Evolutionary conservation across 2,888 invertebrate genomes (phyloP).

Genomic region (Cephus pulcher): DNA sequence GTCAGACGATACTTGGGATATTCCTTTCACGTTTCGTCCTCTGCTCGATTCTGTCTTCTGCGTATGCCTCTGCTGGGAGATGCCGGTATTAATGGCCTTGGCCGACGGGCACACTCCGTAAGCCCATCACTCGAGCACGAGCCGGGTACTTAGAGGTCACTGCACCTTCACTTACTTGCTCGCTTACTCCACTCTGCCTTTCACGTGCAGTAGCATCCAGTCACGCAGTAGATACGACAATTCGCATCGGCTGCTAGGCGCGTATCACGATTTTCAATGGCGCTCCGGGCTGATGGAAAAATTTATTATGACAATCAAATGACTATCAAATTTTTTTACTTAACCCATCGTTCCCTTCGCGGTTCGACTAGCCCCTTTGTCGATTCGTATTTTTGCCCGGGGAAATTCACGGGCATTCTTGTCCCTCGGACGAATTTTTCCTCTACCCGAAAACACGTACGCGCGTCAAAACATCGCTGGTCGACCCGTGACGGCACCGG

Average conservation of each 20-base stretch:
- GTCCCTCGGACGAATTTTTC: too few relatives aligned
- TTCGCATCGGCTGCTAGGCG: neutral
- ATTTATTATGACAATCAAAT: too few relatives aligned
- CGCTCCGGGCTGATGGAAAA: neutral
- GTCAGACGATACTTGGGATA: too few relatives aligned
- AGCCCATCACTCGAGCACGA: conserved; percentile 46
- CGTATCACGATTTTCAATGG: conserved; percentile 14
- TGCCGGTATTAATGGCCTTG: conserved; percentile 40
- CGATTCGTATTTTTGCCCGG: too few relatives aligned
- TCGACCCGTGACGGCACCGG: too few relatives aligned
- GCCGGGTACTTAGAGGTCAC: conserved; percentile 48
- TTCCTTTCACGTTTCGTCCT: neutral
- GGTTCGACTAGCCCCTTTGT: too few relatives aligned
- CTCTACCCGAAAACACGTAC: too few relatives aligned
- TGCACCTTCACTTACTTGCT: conserved; percentile 49
- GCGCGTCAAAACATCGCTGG: conserved; percentile 12
- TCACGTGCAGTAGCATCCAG: neutral
- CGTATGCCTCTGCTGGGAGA: neutral
- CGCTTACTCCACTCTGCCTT: conserved; percentile 5
- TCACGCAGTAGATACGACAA: neutral
- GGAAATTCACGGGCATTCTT: too few relatives aligned
- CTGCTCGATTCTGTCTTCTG: neutral
- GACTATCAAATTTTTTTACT: too few relatives aligned
- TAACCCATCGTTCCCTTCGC: too few relatives aligned
- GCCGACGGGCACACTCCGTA: conserved; percentile 40